phyloP scores from a whole-genome alignment of 2,888 invertebrate species.

The Nymphalis c-album region DNA sequence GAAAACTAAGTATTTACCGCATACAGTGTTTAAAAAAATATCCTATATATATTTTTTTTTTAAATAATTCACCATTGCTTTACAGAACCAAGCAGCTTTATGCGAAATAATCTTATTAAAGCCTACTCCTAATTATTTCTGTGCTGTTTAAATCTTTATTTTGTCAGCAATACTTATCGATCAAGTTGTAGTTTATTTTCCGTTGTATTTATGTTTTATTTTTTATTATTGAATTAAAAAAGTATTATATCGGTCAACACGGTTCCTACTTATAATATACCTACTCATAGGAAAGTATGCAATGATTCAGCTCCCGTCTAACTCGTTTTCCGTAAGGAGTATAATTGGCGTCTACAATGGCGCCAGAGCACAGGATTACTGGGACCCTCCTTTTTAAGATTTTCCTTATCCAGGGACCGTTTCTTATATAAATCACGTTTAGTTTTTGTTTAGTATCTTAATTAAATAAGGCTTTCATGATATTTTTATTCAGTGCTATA shows the following conservation, averaged over 20 bases:
- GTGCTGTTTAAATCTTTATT: background rate
- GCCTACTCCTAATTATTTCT: no score
- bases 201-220: no score
- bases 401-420: slow-evolving; percentile 4
- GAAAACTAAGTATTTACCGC: background rate
- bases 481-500: no score
- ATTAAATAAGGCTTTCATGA: background rate
- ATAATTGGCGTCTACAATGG: slow-evolving; percentile 49
- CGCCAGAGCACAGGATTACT: slow-evolving; percentile 45
- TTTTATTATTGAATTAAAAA: background rate
- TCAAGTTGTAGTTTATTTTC: no score
- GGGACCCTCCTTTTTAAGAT: slow-evolving; percentile 39
- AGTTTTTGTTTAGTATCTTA: background rate
- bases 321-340: slow-evolving; percentile 64
- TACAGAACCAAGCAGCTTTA: background rate
- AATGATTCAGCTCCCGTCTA: slow-evolving; percentile 60
- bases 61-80: background rate
- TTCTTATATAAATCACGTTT: background rate
- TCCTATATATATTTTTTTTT: background rate
- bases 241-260: slow-evolving; percentile 16
- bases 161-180: background rate
- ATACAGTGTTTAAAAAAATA: background rate
- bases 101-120: background rate
- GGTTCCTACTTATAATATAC: background rate
- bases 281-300: slow-evolving; percentile 50